Conservation (phyloP, 2,797 vertebrate genomes). For the Siniperca undulata region DNA sequence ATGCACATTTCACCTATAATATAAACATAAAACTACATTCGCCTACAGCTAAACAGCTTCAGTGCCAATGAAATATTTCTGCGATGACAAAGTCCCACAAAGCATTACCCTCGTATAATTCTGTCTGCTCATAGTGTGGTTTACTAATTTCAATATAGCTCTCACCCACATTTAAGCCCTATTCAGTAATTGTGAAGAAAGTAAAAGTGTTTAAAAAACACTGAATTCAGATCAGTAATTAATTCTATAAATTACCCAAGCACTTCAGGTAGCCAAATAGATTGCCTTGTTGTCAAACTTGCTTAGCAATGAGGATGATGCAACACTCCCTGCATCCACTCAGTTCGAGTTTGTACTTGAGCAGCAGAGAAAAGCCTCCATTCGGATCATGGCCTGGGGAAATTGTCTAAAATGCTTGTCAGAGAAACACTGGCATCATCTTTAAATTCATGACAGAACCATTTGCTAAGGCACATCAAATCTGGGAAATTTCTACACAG, state of each 20-base stretch:
- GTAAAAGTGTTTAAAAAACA: background rate
- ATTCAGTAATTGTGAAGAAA: background rate
- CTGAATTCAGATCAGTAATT: background rate
- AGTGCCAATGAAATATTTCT: slow-evolving; percentile 1
- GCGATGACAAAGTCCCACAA: background rate
- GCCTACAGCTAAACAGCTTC: background rate
- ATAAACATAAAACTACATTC: background rate
- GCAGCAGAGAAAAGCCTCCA: slow-evolving; percentile 14
- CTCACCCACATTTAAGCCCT: background rate
- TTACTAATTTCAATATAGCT: background rate
- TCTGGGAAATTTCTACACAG: background rate
- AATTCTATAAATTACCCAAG: background rate
- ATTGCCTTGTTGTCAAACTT: background rate
- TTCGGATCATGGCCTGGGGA: slow-evolving; percentile 21
- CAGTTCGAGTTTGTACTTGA: slow-evolving; percentile 6
- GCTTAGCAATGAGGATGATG: slow-evolving; percentile 1
- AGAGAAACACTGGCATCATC: slow-evolving; percentile 20
- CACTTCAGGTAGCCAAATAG: background rate
- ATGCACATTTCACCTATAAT: background rate
- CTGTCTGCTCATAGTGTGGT: background rate
- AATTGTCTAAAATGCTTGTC: slow-evolving; percentile 16
- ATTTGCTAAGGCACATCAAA: slow-evolving; percentile 23
- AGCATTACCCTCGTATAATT: background rate
- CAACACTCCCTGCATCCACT: background rate
- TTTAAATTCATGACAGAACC: slow-evolving; percentile 24